These are phyloP conservation scores for Pachypeltis micranthus DNA, from an alignment of 1,140 invertebrate genomes.

Conservation along the genomic window DNA sequence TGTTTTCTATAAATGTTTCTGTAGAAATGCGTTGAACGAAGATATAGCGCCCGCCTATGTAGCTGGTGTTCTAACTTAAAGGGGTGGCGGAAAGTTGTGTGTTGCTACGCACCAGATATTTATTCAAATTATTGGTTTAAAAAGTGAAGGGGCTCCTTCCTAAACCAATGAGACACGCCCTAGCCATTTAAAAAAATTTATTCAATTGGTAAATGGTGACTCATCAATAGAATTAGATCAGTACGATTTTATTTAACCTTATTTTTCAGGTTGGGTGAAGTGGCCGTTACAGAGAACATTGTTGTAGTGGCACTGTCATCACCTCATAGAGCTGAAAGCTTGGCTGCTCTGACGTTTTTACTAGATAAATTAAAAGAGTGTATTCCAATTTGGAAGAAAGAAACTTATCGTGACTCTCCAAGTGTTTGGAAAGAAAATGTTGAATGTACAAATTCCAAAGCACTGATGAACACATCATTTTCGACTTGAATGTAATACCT, in stretches of 20 bases:
- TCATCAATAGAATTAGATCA: not conserved
- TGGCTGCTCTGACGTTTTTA: conserved; percentile 69
- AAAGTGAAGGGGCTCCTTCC: not conserved
- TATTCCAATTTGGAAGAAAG: conserved; percentile 96
- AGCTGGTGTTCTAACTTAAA: not conserved
- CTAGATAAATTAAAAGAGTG: conserved; percentile 75
- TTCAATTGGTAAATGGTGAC: too few relatives aligned
- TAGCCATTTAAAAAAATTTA: too few relatives aligned
- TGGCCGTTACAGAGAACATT: conserved; percentile 79
- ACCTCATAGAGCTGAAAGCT: conserved; percentile 66
- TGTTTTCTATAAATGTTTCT: too few relatives aligned
- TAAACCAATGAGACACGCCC: not conserved
- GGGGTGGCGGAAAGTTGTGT: not conserved
- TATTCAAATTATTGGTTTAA: not conserved
- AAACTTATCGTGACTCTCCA: conserved; percentile 56
- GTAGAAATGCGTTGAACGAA: too few relatives aligned
- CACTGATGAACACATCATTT: conserved; percentile 30
- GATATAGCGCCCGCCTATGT: not conserved
- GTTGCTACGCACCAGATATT: not conserved
- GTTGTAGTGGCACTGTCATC: conserved; percentile 84
- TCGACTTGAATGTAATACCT: not conserved
- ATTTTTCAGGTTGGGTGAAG: conserved; percentile 54
- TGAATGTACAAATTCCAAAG: too few relatives aligned
- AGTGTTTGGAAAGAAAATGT: conserved; percentile 61
- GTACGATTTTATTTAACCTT: conserved; percentile 24